Evolutionary conservation across 2,113 vertebrate genomes (phyloP).

Genomic region (Sebastes fasciatus): DNA sequence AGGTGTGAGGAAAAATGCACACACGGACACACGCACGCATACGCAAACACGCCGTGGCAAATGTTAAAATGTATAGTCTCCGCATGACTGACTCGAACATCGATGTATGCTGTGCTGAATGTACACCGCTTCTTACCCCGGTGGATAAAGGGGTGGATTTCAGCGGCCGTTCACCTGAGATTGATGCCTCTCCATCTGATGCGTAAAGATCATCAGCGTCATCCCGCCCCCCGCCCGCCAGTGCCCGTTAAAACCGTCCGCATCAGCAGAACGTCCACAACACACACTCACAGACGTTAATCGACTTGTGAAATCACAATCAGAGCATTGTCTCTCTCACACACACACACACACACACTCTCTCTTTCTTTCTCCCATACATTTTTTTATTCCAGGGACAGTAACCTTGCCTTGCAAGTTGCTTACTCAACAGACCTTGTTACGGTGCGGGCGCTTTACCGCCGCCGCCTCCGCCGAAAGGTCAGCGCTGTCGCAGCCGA

Average conservation of each 20-base stretch:
- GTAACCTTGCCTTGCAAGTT: constrained; percentile 83
- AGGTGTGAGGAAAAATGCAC: constrained; percentile 16
- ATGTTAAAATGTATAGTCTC: constrained; percentile 58
- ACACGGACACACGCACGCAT: constrained; percentile 22
- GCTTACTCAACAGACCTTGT: constrained; percentile 87
- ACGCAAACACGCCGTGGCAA: constrained; percentile 49
- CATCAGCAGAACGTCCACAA: constrained; percentile 74
- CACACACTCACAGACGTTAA: constrained; percentile 70
- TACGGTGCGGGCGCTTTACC: constrained; percentile 75
- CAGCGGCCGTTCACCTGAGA: constrained; percentile 65
- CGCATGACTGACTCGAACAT: constrained; percentile 36
- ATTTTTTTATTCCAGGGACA: constrained; percentile 42
- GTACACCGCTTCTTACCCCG: constrained; percentile 20
- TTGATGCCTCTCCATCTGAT: constrained; percentile 77
- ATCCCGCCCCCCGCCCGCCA: constrained; percentile 12
- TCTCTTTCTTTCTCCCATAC: not conserved
- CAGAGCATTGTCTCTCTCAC: constrained; percentile 66
- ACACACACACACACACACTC: not conserved
- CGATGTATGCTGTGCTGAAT: constrained; percentile 19
- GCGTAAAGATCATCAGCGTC: constrained; percentile 74
- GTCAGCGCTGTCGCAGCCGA: constrained; percentile 78
- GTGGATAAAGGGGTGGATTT: constrained; percentile 52
- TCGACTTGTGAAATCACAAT: constrained; percentile 83
- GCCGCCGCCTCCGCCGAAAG: constrained; percentile 74
- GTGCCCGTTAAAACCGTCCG: constrained; percentile 64